A percentile compares a stretch with the other conserved stretches of the same genome.
Conservation (phyloP, 2,888 invertebrate species). For the Amblyjoppa proteus region DNA sequence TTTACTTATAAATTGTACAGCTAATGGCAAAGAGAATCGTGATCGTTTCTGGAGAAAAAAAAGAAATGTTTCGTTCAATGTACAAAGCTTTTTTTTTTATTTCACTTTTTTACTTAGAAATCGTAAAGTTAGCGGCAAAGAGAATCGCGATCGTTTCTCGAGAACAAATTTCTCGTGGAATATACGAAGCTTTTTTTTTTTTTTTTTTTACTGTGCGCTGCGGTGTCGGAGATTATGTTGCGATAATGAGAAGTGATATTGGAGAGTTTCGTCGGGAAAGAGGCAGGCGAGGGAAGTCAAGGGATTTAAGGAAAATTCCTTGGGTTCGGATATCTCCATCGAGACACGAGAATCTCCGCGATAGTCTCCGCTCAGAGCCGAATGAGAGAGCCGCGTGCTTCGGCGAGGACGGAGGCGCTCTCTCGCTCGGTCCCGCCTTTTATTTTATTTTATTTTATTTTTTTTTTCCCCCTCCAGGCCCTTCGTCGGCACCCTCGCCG, state of each 20-base stretch:
- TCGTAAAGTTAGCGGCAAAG: no score
- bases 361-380: constrained; percentile 19
- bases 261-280: constrained; percentile 25
- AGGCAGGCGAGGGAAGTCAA: constrained; percentile 16
- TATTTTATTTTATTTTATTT: background rate
- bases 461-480: constrained; percentile 12
- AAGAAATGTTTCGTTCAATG: no score
- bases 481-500: constrained; percentile 52
- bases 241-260: constrained; percentile 51
- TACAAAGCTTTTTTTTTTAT: no score
- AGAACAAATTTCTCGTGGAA: no score
- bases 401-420: constrained; percentile 38
- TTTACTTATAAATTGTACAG: no score
- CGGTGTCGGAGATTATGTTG: constrained; percentile 9
- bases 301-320: constrained; percentile 72
- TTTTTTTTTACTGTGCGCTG: background rate
- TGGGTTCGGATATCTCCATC: constrained; percentile 59
- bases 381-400: constrained; percentile 56
- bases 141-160: no score
- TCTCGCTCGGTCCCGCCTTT: constrained; percentile 18
- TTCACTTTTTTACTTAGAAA: no score
- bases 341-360: constrained; percentile 49
- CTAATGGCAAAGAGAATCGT: no score
- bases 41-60: no score
- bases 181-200: background rate